Conservation (phyloP, 2,797 vertebrate species). For the Dipus sagitta region DNA sequence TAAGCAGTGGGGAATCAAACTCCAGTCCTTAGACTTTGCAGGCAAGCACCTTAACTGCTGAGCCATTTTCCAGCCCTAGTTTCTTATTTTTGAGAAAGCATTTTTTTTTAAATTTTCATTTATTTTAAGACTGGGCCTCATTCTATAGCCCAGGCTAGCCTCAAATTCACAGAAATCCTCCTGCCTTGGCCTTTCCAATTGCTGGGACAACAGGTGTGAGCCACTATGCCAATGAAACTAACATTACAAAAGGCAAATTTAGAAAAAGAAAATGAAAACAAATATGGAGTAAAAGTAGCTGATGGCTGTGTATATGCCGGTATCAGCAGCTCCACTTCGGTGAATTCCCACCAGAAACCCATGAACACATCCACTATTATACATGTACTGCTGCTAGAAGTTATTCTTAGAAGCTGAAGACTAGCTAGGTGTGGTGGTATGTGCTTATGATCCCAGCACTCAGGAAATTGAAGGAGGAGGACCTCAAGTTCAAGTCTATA, state of each 20-base stretch:
- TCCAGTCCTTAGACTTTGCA: no score
- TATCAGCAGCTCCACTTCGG: not conserved
- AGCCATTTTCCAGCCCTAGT: no score
- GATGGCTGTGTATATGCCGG: not conserved
- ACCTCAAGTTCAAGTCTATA: not conserved
- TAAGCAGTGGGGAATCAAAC: no score
- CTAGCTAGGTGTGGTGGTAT: not conserved
- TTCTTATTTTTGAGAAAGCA: no score
- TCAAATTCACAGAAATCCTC: not conserved
- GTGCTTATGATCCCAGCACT: not conserved
- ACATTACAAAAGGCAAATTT: not conserved
- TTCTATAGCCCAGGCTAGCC: not conserved
- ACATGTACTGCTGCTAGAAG: not conserved
- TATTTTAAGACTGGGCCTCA: not conserved
- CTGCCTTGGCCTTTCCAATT: not conserved
- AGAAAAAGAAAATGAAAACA: not conserved
- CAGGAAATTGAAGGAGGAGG: not conserved
- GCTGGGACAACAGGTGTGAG: not conserved
- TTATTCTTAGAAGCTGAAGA: not conserved
- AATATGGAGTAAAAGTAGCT: slow-evolving; percentile 4
- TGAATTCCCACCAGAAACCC: not conserved
- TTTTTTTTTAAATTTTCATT: no score
- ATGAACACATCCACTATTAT: not conserved
- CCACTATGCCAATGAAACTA: not conserved
- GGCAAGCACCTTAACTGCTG: no score